Base-by-base conservation (phyloP, 2,113 vertebrate genomes). In the Grallaria varia region DNA sequence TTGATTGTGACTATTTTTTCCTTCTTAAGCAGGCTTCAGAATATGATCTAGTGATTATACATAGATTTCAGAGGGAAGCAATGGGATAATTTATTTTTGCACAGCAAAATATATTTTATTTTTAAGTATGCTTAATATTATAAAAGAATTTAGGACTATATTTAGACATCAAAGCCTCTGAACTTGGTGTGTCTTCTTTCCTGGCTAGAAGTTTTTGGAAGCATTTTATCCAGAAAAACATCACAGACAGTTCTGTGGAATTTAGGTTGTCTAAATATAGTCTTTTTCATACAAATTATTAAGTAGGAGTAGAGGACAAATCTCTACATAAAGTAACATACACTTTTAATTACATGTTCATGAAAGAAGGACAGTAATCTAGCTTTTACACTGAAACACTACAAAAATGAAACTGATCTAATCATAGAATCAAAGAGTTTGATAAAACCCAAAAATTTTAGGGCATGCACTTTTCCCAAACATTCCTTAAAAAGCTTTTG, bases 141-240 rank as follows among this genome's bases (percentile, higher is more conserved):
- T 52, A 77, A 88, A 83, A 82, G 37, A 90, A 88, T 63, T 83
- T 73, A 74, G 75, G 24, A 53, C 45, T 86, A 71, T 75, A 80
- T 77, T 93, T 95, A 52, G 68, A 90, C 55, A 90, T 92, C 83
- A 95, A 93, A 94, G 83, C 25, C 47, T 80, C 45, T 74, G 79
- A 83, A 84, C 40, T 56, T 73, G n/a, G 24, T 59, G 50, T 39
- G 83, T 58, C 53, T 84, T 80, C 31, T 80, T 84, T 90, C 50
- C 63, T 86, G 55, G 84, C 23, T 91, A 53, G 16, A 84, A 81
- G 42, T 33, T 86, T 92, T 77, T 84, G 72, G 72, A 95, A 88
- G 33, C 55, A 67, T 81, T 96, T 94, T 94, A 90, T 93, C 79
- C 88, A 89, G 79, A 90, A 92, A 94, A 93, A 88, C 33, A 94